Evolutionary conservation across 2,797 vertebrate species (phyloP), one percentile per base, ranked within the genome.

Genomic region (Lepidocolaptes lacrymiger): DNA sequence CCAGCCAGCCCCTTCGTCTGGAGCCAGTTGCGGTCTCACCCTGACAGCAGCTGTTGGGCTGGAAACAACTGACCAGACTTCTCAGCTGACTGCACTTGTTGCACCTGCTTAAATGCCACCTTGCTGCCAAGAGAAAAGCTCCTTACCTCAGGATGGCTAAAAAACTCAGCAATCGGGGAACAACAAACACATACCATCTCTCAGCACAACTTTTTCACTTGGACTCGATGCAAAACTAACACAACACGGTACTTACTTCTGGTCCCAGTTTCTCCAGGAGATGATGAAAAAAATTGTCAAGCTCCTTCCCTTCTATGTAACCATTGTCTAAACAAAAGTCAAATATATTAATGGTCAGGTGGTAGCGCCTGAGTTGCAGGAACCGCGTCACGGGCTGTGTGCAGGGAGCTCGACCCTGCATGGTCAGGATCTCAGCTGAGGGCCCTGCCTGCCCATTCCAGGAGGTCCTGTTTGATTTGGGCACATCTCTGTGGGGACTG

Each of bases 281-380:
- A 75, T 99, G 98, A 49, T 92, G 97, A 80, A 99, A 99, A 97
- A 99, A 99, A 21, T 98, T 98, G 96, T 99, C 99, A 51, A 99
- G 98, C 86, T 99, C 99, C 94, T 99, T 99, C 21, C 98, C 98
- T 88, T 99, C 99, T 95, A 99, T 99, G 97, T 99, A 99, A 84
- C 99, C 99, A 76, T 99, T 99, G 96, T 99, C 99, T 99, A 97
- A 93, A 93, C 6, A 36, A 49, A 98, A 97, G 63, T 9, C 10
- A 93, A 85, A 96, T 17, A 80, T 10, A 34, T 88, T 58, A 77
- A 46, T 2, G 5, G 26, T 52, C 26, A 67, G 64, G 16, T 0
- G 18, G 15, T 7, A 24, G 12, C 41, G 43, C 14, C 34, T 0
- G 2, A 62, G 34, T 5, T 27, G 37, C 32, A 39, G 43, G 74